phyloP scores from a whole-genome alignment of 2,888 invertebrate species.

The Morpho helenor region DNA sequence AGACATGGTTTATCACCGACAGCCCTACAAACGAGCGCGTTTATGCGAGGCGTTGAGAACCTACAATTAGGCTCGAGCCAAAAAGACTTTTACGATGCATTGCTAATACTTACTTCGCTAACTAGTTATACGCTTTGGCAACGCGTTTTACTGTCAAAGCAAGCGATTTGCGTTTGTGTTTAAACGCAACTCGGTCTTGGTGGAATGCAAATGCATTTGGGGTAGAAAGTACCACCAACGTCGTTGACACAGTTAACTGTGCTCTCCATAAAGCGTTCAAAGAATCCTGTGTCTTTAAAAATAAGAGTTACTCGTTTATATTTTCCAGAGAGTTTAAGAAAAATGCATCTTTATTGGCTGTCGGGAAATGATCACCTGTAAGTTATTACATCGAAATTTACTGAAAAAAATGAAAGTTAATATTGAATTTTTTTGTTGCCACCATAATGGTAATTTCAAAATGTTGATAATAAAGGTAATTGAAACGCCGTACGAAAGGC shows the following conservation, averaged over 20 bases:
- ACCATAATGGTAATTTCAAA: conserved; percentile 18
- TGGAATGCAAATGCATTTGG: conserved; percentile 33
- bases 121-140: conserved; percentile 52
- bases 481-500: conserved; percentile 6
- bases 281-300: conserved; percentile 19
- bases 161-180: conserved; percentile 35
- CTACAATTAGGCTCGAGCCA: conserved; percentile 70
- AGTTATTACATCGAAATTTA: conserved; percentile 53
- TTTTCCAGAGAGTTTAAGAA: conserved; percentile 25
- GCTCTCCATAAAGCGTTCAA: conserved; percentile 24
- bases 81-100: conserved; percentile 53
- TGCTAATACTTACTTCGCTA: conserved; percentile 68
- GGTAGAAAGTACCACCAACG: conserved; percentile 49
- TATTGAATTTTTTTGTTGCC: conserved; percentile 45
- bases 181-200: conserved; percentile 25
- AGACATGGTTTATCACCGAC: conserved; percentile 16
- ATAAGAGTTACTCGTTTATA: not conserved
- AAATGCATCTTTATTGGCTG: conserved; percentile 64
- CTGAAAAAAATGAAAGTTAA: conserved; percentile 52
- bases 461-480: conserved; percentile 16
- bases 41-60: conserved; percentile 71
- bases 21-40: conserved; percentile 55
- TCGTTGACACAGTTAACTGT: conserved; percentile 34
- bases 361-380: conserved; percentile 52
- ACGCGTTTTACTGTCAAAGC: conserved; percentile 17